These are phyloP conservation scores for Malthinus seriepunctatus DNA, from an alignment of 2,888 invertebrate genomes.

Conservation along the genomic window DNA sequence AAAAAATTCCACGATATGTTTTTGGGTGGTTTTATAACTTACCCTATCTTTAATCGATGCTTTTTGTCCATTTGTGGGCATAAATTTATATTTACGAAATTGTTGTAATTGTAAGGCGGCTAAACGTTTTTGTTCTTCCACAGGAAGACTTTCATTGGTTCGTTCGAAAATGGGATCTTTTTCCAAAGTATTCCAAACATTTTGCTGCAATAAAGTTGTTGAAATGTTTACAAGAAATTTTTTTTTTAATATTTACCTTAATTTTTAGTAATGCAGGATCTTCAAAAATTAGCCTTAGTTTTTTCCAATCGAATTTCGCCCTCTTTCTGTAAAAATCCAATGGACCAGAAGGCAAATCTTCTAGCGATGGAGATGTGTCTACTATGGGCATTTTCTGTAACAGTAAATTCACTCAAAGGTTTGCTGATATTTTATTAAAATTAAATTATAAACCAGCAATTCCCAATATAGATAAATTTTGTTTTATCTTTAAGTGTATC, in stretches of 20 bases:
- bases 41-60: slow-evolving; percentile 17
- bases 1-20: background rate
- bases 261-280: slow-evolving; percentile 71
- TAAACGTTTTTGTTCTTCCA: slow-evolving; percentile 74
- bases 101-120: slow-evolving; percentile 70
- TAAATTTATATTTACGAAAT: slow-evolving; percentile 68
- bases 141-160: slow-evolving; percentile 61
- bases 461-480: background rate
- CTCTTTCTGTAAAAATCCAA: slow-evolving; percentile 77
- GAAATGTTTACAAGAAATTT: no score
- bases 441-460: background rate
- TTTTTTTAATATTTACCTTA: slow-evolving; percentile 64
- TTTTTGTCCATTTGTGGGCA: slow-evolving; percentile 49
- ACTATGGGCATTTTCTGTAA: slow-evolving; percentile 18
- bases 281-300: slow-evolving; percentile 77
- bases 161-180: slow-evolving; percentile 79
- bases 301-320: slow-evolving; percentile 87
- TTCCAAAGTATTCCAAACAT: slow-evolving; percentile 77
- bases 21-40: no score
- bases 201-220: no score
- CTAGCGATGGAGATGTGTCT: slow-evolving; percentile 63
- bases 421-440: background rate
- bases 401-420: background rate
- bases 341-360: slow-evolving; percentile 74
- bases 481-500: no score